Evolutionary conservation across 2,113 vertebrate genomes (phyloP).

Genomic region (Tiliqua scincoides): DNA sequence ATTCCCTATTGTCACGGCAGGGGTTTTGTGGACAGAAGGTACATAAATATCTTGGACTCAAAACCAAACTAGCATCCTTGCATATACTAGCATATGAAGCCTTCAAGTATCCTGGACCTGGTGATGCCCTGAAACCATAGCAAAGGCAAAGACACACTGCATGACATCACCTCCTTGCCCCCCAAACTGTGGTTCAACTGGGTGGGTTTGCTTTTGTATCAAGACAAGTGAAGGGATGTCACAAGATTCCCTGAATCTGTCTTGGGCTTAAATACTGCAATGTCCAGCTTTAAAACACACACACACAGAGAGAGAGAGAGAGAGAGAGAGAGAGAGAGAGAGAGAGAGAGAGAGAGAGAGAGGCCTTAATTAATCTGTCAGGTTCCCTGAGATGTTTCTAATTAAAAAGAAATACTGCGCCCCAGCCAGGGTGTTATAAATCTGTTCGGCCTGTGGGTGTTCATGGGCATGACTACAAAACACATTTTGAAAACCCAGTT

Average conservation of each 20-base stretch:
- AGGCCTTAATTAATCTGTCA: background rate
- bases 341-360: too few relatives aligned
- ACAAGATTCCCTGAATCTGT: background rate
- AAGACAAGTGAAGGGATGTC: background rate
- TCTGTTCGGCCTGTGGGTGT: background rate
- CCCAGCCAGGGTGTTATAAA: background rate
- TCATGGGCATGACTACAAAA: background rate
- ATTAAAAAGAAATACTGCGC: background rate
- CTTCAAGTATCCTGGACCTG: too few relatives aligned
- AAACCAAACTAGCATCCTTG: too few relatives aligned
- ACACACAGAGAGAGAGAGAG: too few relatives aligned
- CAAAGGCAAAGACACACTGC: too few relatives aligned
- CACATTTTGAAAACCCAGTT: background rate
- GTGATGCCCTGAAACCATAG: too few relatives aligned
- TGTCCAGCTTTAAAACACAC: background rate
- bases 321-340: background rate
- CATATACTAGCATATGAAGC: too few relatives aligned
- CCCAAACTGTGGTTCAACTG: background rate
- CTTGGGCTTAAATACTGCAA: constrained; percentile 4
- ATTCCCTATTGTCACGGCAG: too few relatives aligned
- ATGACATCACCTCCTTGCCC: too few relatives aligned
- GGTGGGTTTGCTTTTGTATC: background rate
- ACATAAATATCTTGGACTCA: too few relatives aligned
- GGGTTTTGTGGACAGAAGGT: too few relatives aligned
- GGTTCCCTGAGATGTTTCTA: background rate